Evolutionary conservation across 2,888 invertebrate genomes (phyloP).

Genomic region (Cheiracanthium punctorium): DNA sequence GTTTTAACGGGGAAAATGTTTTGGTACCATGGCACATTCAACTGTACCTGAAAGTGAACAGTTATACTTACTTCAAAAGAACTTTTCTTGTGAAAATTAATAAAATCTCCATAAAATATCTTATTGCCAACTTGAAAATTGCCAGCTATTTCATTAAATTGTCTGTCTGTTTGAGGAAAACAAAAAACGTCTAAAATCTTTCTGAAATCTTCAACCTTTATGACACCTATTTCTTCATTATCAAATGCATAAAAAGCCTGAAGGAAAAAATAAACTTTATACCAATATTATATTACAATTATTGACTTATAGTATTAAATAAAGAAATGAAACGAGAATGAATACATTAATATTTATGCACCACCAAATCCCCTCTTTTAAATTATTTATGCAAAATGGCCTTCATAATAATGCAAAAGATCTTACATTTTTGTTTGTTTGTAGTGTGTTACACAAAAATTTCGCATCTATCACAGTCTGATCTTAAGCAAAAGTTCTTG

Average conservation of each 20-base stretch:
- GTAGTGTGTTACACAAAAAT: too few relatives aligned
- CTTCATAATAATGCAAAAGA: too few relatives aligned
- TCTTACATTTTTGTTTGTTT: too few relatives aligned
- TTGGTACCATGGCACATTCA: too few relatives aligned
- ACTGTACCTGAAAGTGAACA: too few relatives aligned
- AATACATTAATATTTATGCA: too few relatives aligned
- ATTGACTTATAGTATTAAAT: not conserved
- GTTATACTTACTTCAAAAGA: slow-evolving; percentile 41
- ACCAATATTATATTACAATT: too few relatives aligned
- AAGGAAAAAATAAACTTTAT: slow-evolving; percentile 1
- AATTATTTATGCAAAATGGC: too few relatives aligned
- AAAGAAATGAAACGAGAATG: not conserved
- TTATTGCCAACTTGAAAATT: slow-evolving; percentile 34
- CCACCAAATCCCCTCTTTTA: too few relatives aligned
- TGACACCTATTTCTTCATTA: slow-evolving; percentile 47
- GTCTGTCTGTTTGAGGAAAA: slow-evolving; percentile 31
- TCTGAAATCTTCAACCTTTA: slow-evolving; percentile 28
- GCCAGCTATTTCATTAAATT: slow-evolving; percentile 30
- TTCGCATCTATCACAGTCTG: too few relatives aligned
- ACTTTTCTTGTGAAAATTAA: slow-evolving; percentile 41
- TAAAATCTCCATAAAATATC: slow-evolving; percentile 47
- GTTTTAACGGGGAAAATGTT: too few relatives aligned
- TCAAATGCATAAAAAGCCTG: slow-evolving; percentile 63
- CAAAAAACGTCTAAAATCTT: slow-evolving; percentile 40
- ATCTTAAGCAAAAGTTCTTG: too few relatives aligned